A percentile compares a stretch with the other conserved stretches of the same genome.
These are phyloP conservation scores for Gobiocypris rarus DNA, from an alignment of 2,113 vertebrate genomes.

Conservation along the genomic window DNA sequence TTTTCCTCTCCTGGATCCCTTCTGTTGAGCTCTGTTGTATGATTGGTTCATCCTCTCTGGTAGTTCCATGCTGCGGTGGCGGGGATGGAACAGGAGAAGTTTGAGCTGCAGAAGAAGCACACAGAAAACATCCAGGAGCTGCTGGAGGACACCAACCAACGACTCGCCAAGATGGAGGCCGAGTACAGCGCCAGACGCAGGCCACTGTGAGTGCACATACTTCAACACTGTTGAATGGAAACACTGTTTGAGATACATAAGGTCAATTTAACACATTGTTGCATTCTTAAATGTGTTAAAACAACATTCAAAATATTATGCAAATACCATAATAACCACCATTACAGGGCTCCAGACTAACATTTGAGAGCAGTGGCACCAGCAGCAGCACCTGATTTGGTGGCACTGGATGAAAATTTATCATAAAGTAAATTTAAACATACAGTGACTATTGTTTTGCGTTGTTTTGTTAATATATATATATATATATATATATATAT, in stretches of 20 bases:
- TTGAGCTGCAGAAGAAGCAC: slow-evolving; percentile 86
- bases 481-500: no score
- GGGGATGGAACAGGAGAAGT: slow-evolving; percentile 93
- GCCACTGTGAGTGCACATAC: slow-evolving; percentile 82
- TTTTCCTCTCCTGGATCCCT: no score
- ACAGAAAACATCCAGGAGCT: slow-evolving; percentile 88
- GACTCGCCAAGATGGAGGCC: slow-evolving; percentile 86
- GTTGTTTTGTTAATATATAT: no score
- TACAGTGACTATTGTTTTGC: no score
- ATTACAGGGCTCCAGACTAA: no score
- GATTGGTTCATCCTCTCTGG: slow-evolving; percentile 9
- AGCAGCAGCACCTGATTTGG: no score
- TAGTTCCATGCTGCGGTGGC: slow-evolving; percentile 85
- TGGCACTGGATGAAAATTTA: no score
- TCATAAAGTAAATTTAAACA: no score
- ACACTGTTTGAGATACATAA: background rate
- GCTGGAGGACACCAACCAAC: slow-evolving; percentile 85
- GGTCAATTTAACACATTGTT: background rate
- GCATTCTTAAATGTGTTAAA: background rate
- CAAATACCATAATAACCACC: no score
- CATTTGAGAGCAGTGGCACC: no score
- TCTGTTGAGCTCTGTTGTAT: background rate
- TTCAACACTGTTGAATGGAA: no score
- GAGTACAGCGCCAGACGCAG: slow-evolving; percentile 81
- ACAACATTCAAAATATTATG: background rate